Conservation (phyloP, 2,113 vertebrate species). For the Vidua chalybeata region DNA sequence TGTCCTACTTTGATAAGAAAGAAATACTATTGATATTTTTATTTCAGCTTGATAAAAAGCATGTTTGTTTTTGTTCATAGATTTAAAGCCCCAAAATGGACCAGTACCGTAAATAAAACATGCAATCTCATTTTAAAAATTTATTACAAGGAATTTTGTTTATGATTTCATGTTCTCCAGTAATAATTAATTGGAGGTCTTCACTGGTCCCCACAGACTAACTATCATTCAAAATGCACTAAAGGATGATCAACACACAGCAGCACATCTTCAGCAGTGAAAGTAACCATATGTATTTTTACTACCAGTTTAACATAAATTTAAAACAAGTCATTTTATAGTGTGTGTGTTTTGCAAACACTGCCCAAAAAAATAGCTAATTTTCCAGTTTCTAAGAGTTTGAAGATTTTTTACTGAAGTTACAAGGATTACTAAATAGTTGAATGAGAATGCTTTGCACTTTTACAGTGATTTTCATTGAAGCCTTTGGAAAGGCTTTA, state of each 20-base stretch:
- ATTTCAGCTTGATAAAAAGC: conserved; percentile 73
- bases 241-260: conserved; percentile 73
- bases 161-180: conserved; percentile 85
- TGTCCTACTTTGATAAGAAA: conserved; percentile 75
- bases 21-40: conserved; percentile 78
- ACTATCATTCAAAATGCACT: conserved; percentile 76
- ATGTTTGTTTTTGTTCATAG: conserved; percentile 80
- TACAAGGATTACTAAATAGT: background rate
- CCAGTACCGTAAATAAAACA: conserved; percentile 85
- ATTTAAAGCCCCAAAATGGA: conserved; percentile 83
- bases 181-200: conserved; percentile 87
- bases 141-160: conserved; percentile 90
- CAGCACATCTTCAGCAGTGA: conserved; percentile 54
- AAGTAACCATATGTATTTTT: conserved; percentile 64
- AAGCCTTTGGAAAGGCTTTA: background rate
- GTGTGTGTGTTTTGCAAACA: conserved; percentile 26
- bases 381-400: conserved; percentile 2
- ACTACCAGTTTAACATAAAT: conserved; percentile 57
- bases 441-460: background rate
- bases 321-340: conserved; percentile 20
- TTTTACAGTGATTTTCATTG: background rate
- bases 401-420: background rate
- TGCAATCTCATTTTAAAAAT: conserved; percentile 84
- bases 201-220: conserved; percentile 76
- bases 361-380: background rate